Evolutionary conservation across 2,113 vertebrate species (phyloP), one percentile per base, ranked within the genome.

Genomic region (Xenotilapia leptura): DNA sequence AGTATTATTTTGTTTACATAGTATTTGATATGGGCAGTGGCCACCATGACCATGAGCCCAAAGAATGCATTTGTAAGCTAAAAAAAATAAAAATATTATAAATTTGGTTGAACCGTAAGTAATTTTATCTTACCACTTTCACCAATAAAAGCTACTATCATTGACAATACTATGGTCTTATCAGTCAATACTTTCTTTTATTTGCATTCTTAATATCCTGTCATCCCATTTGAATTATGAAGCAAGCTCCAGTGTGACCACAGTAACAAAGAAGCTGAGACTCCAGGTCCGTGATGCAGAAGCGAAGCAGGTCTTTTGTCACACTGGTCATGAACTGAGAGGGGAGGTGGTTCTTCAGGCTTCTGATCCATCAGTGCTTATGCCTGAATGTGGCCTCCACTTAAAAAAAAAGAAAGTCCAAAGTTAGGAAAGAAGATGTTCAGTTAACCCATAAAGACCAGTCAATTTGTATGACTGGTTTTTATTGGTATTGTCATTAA

Each of bases 361-460:
- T 19, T 26, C 31, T 12, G 85, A 11, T 88, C 87, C 79, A 51
- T 96, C 93, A 96, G 85, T 92, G 93, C 80, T 89, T 93, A 90
- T 94, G 96, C 83, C 93, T 96, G 86, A 97, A 96, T 85, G 93
- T 79, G n/a, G 96, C 96, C 58, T 96, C 96, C 96, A 96, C 96
- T 97, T 80, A 5, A 92, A 95, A 88, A 14, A 36, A 1, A 15
- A 7, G 21, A 80, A 21, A 86, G 33, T 17, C 4, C 26, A 53
- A 31, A 70, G 19, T 92, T 9, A 87, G 36, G 45, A 14, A 77
- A 2, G 2, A 4, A 51, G 19, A 33, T 31, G 26, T 77, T 49
- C 15, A 51, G 45, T 51, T 77, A 51, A 33, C 15, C 15, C 26
- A 73, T 26, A 10, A 26, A 28, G 2, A 47, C 21, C 38, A 45